These are phyloP conservation scores for Mesocentrotus franciscanus DNA, from an alignment of 53 echinoderm and acorn worm species.

Conservation along the genomic window DNA sequence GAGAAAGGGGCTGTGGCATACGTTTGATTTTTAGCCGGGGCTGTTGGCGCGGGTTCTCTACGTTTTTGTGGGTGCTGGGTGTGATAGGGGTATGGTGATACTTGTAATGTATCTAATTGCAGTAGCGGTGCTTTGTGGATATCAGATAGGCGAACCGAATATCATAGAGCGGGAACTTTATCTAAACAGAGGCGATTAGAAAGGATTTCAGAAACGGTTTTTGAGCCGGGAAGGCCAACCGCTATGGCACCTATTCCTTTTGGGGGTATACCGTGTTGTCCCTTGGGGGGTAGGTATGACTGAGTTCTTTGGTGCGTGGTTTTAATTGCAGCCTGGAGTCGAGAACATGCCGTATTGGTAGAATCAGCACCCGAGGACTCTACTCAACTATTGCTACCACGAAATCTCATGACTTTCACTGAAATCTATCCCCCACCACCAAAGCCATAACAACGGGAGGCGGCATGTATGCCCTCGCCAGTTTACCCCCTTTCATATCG, in stretches of 20 bases:
- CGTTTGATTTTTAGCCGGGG: slow-evolving; percentile 27
- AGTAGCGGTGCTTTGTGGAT: slow-evolving; percentile 61
- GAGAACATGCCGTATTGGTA: slow-evolving; percentile 49
- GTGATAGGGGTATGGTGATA: slow-evolving; percentile 60
- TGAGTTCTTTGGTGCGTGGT: slow-evolving; percentile 25
- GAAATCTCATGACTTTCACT: slow-evolving; percentile 49
- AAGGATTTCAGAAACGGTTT: slow-evolving; percentile 51
- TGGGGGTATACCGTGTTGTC: slow-evolving; percentile 37
- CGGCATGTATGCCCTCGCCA: neutral
- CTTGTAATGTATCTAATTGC: slow-evolving; percentile 64
- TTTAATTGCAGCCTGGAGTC: slow-evolving; percentile 57
- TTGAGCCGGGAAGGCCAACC: slow-evolving; percentile 36
- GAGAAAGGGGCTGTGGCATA: neutral
- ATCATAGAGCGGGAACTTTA: slow-evolving; percentile 48
- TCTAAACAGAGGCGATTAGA: slow-evolving; percentile 67
- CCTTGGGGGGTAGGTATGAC: slow-evolving; percentile 29
- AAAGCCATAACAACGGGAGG: neutral
- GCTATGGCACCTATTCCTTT: neutral
- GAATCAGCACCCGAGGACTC: slow-evolving; percentile 40
- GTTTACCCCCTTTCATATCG: neutral
- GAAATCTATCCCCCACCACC: slow-evolving; percentile 28
- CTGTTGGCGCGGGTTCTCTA: slow-evolving; percentile 22
- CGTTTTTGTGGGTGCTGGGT: slow-evolving; percentile 36
- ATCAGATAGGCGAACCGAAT: slow-evolving; percentile 51
- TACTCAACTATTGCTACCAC: neutral